Evolutionary conservation across 2,888 invertebrate species (phyloP).

Genomic region (Parnassius glacialis): DNA sequence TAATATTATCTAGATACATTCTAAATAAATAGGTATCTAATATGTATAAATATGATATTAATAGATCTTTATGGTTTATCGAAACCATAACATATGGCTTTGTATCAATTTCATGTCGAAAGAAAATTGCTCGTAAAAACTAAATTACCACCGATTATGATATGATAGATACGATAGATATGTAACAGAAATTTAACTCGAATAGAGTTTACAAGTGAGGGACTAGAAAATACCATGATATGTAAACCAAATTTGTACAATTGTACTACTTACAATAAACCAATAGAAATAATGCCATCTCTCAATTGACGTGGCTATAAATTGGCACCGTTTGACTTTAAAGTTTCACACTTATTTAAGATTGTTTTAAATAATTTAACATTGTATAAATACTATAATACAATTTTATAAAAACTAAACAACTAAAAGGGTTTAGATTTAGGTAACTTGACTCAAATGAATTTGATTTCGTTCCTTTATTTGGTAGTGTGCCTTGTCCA

Average conservation of each 20-base stretch:
- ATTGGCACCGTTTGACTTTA: slow-evolving; percentile 17
- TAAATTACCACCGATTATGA: slow-evolving; percentile 51
- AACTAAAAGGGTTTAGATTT: slow-evolving; percentile 34
- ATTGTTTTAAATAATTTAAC: slow-evolving; percentile 6
- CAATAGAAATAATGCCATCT: slow-evolving; percentile 34
- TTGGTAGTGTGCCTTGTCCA: slow-evolving; percentile 95
- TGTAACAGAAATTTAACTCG: slow-evolving; percentile 16
- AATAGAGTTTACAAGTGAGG: slow-evolving; percentile 5
- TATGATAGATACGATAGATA: slow-evolving; percentile 51
- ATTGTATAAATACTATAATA: slow-evolving; percentile 21
- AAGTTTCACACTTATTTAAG: slow-evolving; percentile 6
- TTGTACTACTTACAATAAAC: slow-evolving; percentile 18
- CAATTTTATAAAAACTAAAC: slow-evolving; percentile 32
- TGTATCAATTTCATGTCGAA: slow-evolving; percentile 38
- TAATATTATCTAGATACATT: no score
- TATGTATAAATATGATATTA: not conserved
- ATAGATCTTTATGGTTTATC: slow-evolving; percentile 1
- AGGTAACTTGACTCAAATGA: slow-evolving; percentile 49
- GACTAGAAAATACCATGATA: slow-evolving; percentile 37
- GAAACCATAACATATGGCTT: slow-evolving; percentile 1
- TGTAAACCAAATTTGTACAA: slow-evolving; percentile 40
- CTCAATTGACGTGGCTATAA: not conserved
- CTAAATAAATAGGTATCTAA: not conserved
- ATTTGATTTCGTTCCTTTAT: slow-evolving; percentile 55
- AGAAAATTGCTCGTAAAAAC: slow-evolving; percentile 47